phyloP scores from a whole-genome alignment of 2,888 invertebrate species.

The Ariolimax columbianus region DNA sequence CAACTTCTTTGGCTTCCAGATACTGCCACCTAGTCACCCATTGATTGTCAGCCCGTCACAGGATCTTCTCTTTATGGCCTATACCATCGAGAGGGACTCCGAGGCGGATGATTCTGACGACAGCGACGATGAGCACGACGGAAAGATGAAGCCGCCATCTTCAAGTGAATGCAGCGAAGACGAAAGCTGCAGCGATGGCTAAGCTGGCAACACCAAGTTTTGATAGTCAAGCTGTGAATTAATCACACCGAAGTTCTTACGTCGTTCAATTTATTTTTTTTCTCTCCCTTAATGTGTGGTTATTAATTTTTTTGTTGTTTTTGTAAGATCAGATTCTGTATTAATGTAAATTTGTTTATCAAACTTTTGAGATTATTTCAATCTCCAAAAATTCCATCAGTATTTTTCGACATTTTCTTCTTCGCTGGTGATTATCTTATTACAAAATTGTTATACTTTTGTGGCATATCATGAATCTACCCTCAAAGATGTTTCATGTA shows the following conservation, averaged over 20 bases:
- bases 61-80: slow-evolving; percentile 84
- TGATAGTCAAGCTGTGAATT: slow-evolving; percentile 38
- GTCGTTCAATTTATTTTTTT: neutral
- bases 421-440: too few relatives aligned
- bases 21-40: slow-evolving; percentile 88
- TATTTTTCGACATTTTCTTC: too few relatives aligned
- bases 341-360: neutral
- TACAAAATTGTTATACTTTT: too few relatives aligned
- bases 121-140: slow-evolving; percentile 20
- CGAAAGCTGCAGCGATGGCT: slow-evolving; percentile 47
- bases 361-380: neutral
- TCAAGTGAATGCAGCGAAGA: slow-evolving; percentile 38
- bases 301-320: too few relatives aligned
- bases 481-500: too few relatives aligned
- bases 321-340: neutral
- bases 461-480: too few relatives aligned
- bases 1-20: slow-evolving; percentile 96
- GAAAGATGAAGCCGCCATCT: neutral
- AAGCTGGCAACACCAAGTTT: neutral
- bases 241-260: slow-evolving; percentile 12
- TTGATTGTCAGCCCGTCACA: slow-evolving; percentile 85
- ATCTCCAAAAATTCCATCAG: too few relatives aligned
- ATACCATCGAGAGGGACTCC: slow-evolving; percentile 73
- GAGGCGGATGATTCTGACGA: slow-evolving; percentile 41
- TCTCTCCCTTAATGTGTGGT: neutral